Conservation (phyloP, 2,113 vertebrate species). For the Mobula hypostoma region DNA sequence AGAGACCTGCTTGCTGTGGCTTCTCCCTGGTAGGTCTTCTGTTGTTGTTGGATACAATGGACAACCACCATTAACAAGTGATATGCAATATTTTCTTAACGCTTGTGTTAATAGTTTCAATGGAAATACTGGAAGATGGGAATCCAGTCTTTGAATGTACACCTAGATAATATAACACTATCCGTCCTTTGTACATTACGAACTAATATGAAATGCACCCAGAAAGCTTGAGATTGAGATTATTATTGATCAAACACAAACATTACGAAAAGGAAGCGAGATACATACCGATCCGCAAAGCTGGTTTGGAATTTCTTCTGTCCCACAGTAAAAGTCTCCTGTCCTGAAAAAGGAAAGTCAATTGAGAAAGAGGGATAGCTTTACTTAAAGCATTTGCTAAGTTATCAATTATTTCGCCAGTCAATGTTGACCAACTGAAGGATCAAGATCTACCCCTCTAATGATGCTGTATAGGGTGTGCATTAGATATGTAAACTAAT, state of each 20-base stretch:
- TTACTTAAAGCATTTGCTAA: not conserved
- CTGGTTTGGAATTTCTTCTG: constrained; percentile 84
- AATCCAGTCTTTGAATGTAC: not conserved
- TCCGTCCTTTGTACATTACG: not conserved
- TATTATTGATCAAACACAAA: not conserved
- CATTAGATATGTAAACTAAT: not conserved
- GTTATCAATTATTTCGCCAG: not conserved
- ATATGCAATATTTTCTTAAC: not conserved
- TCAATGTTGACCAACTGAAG: not conserved
- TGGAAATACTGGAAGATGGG: not conserved
- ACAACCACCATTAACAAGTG: too few relatives aligned
- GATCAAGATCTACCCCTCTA: not conserved
- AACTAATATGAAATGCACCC: not conserved
- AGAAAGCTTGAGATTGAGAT: constrained; percentile 8
- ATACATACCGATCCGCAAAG: constrained; percentile 71
- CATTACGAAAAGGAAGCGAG: not conserved
- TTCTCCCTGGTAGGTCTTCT: too few relatives aligned
- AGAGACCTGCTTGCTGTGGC: too few relatives aligned
- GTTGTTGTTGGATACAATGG: too few relatives aligned
- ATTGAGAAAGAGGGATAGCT: not conserved
- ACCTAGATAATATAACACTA: not conserved
- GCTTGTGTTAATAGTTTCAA: not conserved
- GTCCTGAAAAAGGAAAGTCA: constrained; percentile 60
- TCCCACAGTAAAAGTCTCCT: constrained; percentile 86
- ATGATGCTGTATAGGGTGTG: not conserved